Evolutionary conservation across 1,140 invertebrate species (phyloP).

Genomic region (Leptopilina clavipes): DNA sequence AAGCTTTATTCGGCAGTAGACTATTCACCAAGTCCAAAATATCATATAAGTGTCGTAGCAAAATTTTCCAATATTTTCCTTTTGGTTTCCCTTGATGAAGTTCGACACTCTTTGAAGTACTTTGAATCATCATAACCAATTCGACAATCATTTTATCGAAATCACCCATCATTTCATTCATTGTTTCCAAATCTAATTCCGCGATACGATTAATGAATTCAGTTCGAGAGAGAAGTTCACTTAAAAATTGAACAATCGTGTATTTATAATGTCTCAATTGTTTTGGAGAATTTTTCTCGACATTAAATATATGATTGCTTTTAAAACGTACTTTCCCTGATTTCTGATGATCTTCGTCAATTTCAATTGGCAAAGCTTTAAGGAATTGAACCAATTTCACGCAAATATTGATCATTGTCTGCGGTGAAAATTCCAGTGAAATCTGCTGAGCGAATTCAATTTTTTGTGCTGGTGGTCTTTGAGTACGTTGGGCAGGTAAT

Average conservation of each 20-base stretch:
- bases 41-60: constrained; percentile 86
- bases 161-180: constrained; percentile 74
- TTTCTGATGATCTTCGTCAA: constrained; percentile 72
- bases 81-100: constrained; percentile 74
- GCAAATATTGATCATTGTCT: constrained; percentile 79
- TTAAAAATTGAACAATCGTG: constrained; percentile 82
- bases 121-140: constrained; percentile 81
- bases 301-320: constrained; percentile 80
- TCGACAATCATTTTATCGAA: constrained; percentile 83
- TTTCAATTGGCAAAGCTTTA: constrained; percentile 79
- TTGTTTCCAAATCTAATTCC: constrained; percentile 70
- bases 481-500: constrained; percentile 52
- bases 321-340: constrained; percentile 48
- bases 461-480: constrained; percentile 70
- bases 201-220: constrained; percentile 82
- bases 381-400: constrained; percentile 81
- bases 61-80: constrained; percentile 86
- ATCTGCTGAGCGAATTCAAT: constrained; percentile 84
- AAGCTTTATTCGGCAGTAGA: constrained; percentile 84
- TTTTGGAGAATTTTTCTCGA: constrained; percentile 80
- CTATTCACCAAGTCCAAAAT: constrained; percentile 85
- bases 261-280: constrained; percentile 90
- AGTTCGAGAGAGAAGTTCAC: constrained; percentile 79
- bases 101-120: constrained; percentile 77
- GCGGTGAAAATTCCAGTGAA: constrained; percentile 79